These are phyloP conservation scores for Enteromius viviparus DNA, from an alignment of 2,797 vertebrate species.

Conservation along the genomic window DNA sequence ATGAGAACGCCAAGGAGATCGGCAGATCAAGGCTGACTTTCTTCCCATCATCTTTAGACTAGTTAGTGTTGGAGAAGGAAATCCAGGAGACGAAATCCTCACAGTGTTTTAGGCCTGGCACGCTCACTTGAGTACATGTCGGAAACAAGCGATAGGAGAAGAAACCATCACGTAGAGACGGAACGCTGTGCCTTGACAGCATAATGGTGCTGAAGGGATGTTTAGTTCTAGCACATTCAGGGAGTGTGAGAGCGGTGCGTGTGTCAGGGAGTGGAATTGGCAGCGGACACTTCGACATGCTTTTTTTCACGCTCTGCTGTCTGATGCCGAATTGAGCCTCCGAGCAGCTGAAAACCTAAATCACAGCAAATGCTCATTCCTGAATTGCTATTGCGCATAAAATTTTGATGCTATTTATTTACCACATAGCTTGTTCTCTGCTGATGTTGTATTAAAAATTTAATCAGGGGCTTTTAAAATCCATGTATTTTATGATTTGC, in stretches of 20 bases:
- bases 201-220: constrained; percentile 37
- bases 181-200: constrained; percentile 32
- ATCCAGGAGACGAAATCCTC: constrained; percentile 22
- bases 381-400: constrained; percentile 15
- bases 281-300: constrained; percentile 20
- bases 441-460: constrained; percentile 47
- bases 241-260: constrained; percentile 1
- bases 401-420: constrained; percentile 50
- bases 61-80: constrained; percentile 32
- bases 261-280: constrained; percentile 21
- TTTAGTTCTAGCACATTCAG: constrained; percentile 37
- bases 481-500: constrained; percentile 33
- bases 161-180: background rate
- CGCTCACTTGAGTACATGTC: constrained; percentile 2
- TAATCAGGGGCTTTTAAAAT: constrained; percentile 49
- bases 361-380: constrained; percentile 18
- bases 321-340: constrained; percentile 13
- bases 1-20: constrained; percentile 46
- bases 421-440: constrained; percentile 32
- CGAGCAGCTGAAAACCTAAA: constrained; percentile 22
- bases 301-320: background rate
- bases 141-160: constrained; percentile 23
- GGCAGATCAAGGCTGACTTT: constrained; percentile 50
- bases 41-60: constrained; percentile 38
- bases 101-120: constrained; percentile 11